Evolutionary conservation across 2,113 vertebrate species (phyloP).

Genomic region (Thymallus thymallus): DNA sequence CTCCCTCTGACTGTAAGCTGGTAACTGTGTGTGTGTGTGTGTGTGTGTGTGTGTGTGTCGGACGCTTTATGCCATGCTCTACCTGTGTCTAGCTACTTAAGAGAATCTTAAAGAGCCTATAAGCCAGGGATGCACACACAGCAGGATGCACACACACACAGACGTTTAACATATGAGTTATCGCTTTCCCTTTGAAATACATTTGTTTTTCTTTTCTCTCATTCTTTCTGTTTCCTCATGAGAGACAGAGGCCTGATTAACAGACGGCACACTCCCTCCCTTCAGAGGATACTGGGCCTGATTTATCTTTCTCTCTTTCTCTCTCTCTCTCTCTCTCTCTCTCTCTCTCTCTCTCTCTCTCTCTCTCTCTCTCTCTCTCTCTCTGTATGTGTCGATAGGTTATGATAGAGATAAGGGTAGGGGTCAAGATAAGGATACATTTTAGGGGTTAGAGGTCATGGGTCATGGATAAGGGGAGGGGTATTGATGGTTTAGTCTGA

Average conservation of each 20-base stretch:
- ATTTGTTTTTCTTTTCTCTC: background rate
- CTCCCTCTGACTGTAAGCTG: background rate
- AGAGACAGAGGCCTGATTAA: background rate
- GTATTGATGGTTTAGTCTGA: too few species aligned
- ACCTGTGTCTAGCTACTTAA: constrained; percentile 1
- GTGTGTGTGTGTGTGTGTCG: background rate
- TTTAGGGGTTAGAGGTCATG: too few species aligned
- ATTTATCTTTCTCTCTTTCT: too few species aligned
- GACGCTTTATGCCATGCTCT: background rate
- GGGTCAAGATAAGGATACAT: too few species aligned
- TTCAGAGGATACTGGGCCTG: too few species aligned
- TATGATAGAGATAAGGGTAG: too few species aligned
- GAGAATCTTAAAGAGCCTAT: background rate
- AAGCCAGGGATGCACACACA: background rate
- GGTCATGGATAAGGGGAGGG: too few species aligned
- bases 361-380: too few species aligned
- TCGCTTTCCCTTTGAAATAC: background rate
- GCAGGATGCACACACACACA: background rate
- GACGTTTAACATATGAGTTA: too few species aligned
- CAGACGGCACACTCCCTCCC: background rate
- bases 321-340: too few species aligned
- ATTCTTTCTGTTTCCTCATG: background rate
- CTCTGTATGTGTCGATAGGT: too few species aligned
- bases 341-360: too few species aligned
- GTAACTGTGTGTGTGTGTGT: background rate